These are phyloP conservation scores for Apodemus sylvaticus DNA, from an alignment of 2,113 vertebrate genomes.

Conservation along the genomic window DNA sequence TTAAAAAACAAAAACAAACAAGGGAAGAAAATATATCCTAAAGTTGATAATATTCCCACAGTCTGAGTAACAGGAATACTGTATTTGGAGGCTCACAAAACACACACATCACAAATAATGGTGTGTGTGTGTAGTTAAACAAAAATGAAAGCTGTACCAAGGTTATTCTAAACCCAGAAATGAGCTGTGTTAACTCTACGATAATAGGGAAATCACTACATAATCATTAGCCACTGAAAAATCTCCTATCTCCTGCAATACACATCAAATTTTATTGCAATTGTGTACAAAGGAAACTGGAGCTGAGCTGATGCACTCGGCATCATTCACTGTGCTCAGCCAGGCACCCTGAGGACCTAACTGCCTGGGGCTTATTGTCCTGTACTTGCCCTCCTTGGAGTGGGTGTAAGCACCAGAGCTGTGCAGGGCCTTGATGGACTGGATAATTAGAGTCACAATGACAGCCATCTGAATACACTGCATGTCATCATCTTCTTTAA, in stretches of 20 bases:
- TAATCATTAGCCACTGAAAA: conserved; percentile 74
- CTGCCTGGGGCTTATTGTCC: conserved; percentile 59
- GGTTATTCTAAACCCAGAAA: conserved; percentile 69
- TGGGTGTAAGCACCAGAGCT: conserved; percentile 57
- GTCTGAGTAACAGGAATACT: conserved; percentile 34
- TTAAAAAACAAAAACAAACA: conserved; percentile 56
- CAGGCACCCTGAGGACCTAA: conserved; percentile 42
- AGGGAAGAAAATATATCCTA: conserved; percentile 57
- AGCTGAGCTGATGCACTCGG: conserved; percentile 63
- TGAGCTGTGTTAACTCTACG: conserved; percentile 60
- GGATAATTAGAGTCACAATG: conserved; percentile 75
- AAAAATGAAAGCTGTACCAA: conserved; percentile 62
- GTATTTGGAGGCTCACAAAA: conserved; percentile 30
- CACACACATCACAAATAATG: conserved; percentile 29
- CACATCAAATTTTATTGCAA: conserved; percentile 71
- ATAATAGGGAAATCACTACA: conserved; percentile 68
- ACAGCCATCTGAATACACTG: conserved; percentile 67
- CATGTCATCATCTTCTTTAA: conserved; percentile 61
- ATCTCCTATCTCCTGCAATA: conserved; percentile 61
- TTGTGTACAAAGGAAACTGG: conserved; percentile 67
- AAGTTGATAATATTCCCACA: conserved; percentile 38
- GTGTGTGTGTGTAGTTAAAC: not conserved
- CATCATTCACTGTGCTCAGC: conserved; percentile 67
- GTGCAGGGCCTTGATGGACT: conserved; percentile 61
- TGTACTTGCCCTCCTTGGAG: conserved; percentile 71